Conservation (phyloP, 2,113 vertebrate species). For the Macaca nemestrina region DNA sequence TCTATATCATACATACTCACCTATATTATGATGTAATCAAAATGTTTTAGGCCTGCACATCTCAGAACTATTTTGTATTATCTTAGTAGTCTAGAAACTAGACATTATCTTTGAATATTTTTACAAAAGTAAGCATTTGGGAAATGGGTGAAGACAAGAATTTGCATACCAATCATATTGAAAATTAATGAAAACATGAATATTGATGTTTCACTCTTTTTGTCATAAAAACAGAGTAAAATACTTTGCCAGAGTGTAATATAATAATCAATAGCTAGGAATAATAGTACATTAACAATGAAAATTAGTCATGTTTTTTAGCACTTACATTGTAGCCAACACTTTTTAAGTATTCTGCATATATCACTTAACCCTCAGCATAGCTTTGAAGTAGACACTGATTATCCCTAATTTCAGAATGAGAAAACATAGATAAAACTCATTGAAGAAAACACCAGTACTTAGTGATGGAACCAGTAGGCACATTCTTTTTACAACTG, state of each 20-base stretch:
- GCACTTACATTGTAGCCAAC: not conserved
- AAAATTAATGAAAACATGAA: not conserved
- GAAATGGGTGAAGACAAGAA: not conserved
- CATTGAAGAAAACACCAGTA: not conserved
- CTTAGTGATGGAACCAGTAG: not conserved
- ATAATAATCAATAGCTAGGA: not conserved
- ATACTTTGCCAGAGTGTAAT: not conserved
- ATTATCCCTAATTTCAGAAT: not conserved
- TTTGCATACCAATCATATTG: not conserved
- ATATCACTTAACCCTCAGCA: not conserved
- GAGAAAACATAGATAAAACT: not conserved
- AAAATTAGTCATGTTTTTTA: not conserved
- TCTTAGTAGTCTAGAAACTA: not conserved
- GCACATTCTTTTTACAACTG: not conserved
- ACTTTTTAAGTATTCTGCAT: not conserved
- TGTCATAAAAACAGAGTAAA: not conserved
- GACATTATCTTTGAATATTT: not conserved
- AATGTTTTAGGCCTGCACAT: not conserved
- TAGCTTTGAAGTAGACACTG: fast-evolving
- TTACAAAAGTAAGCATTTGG: not conserved
- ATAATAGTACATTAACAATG: not conserved
- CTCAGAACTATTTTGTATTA: not conserved
- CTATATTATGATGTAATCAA: not conserved
- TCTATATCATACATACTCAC: not conserved
- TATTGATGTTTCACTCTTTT: not conserved